Evolutionary conservation across 2,113 vertebrate genomes (phyloP), one percentile per base, ranked within the genome.

Genomic region (Pelodiscus sinensis): DNA sequence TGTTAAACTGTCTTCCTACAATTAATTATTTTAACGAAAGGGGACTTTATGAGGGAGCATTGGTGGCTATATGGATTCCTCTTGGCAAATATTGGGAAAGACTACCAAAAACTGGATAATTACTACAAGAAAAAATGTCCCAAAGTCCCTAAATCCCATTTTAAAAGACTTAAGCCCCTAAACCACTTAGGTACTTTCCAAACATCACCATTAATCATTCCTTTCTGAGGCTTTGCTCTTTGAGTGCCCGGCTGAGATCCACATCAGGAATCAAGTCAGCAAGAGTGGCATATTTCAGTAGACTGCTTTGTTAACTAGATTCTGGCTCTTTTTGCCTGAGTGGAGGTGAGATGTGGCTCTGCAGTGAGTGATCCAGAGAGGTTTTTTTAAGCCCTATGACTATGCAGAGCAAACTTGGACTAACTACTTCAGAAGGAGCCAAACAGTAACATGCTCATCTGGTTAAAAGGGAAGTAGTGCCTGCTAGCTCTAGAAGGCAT

Each of bases 101-200:
- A 79, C 25, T 85, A 91, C 82, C 90, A 82, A 91, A 95, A 89
- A 94, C 88, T 83, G 87, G 94, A 82, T 91, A 92, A 94, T 94
- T 84, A 81, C 86, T 8, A 88, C 89, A 78, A 73, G 31, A 80
- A 85, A 58, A 94, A 96, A 90, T 78, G 85, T 92, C 80, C 1
- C 92, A 82, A 96, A 95, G 84, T 91, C 93, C 92, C 94, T 89
- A 95, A 55, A 22, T 85, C 55, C 78, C 90, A 65, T 4, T 60
- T 95, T 95, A 88, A 78, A 31, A 83, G 81, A 87, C 82, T 58
- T 85, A 93, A 24, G 8, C 29, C 92, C 85, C 87, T 85, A 88
- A 89, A 91, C 88, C 79, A 52, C 56, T 88, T 81, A 11, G n/a
- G 50, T 83, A 18, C 38, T 94, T 31, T 83, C 44, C 71, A 58